Conservation (phyloP, 1,140 invertebrate genomes). For the Teleogryllus occipitalis region DNA sequence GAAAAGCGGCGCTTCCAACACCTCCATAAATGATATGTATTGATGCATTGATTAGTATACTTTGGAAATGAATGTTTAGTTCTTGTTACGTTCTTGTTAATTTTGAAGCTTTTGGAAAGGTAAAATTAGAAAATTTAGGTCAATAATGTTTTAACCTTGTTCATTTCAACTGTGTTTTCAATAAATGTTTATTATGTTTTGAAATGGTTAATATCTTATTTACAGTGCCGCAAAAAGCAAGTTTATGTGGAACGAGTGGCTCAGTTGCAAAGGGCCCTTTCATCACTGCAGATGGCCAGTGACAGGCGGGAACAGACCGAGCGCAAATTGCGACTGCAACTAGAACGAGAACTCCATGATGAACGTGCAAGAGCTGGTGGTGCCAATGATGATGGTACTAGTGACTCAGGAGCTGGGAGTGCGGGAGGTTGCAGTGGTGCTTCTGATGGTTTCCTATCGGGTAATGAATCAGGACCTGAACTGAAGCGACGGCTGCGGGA, state of each 20-base stretch:
- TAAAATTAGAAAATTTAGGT: too few species aligned
- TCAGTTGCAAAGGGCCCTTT: slow-evolving; percentile 72
- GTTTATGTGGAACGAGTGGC: slow-evolving; percentile 75
- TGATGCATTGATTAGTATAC: too few species aligned
- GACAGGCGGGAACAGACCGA: slow-evolving; percentile 79
- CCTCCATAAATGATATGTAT: too few species aligned
- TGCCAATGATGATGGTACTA: slow-evolving; percentile 4
- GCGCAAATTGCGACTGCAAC: slow-evolving; percentile 63
- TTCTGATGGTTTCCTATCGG: slow-evolving; percentile 28
- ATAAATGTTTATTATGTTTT: too few species aligned
- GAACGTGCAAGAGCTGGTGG: slow-evolving; percentile 40
- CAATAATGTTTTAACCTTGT: too few species aligned
- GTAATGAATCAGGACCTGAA: slow-evolving; percentile 49
- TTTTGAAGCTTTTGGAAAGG: too few species aligned
- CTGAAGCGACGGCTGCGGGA: slow-evolving; percentile 59
- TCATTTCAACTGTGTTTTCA: too few species aligned
- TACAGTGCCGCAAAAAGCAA: slow-evolving; percentile 70
- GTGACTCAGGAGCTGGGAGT: not conserved
- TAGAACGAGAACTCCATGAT: slow-evolving; percentile 69
- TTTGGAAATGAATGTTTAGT: too few species aligned
- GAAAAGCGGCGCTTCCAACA: too few species aligned
- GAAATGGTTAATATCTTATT: not conserved
- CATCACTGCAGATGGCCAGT: slow-evolving; percentile 71
- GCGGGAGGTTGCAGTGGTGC: slow-evolving; percentile 18
- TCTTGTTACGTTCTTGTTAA: too few species aligned